Percentiles rank a stretch among this genome's conserved stretches.
phyloP scores from a whole-genome alignment of 1,140 invertebrate species.

The Dinoponera quadriceps region DNA sequence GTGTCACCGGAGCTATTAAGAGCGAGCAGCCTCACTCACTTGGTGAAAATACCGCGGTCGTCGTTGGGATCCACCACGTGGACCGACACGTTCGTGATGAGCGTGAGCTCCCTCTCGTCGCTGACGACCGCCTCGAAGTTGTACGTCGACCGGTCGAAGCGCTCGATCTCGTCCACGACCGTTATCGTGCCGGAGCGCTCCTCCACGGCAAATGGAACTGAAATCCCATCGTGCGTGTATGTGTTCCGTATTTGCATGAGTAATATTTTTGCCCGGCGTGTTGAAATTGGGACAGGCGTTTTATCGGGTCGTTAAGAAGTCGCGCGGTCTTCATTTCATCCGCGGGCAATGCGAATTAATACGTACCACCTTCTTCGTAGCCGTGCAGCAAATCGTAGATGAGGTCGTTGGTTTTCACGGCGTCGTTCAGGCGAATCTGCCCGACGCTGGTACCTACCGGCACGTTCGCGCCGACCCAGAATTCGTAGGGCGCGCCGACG shows the following conservation, averaged over 20 bases:
- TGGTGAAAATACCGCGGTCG: constrained; percentile 88
- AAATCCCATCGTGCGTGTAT: constrained; percentile 76
- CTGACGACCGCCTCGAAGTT: constrained; percentile 94
- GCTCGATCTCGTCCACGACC: constrained; percentile 91
- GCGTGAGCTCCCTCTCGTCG: constrained; percentile 88
- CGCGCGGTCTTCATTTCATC: neutral
- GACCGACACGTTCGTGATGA: constrained; percentile 93
- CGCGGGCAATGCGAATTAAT: constrained; percentile 25
- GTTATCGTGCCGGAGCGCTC: constrained; percentile 95
- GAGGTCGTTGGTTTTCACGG: constrained; percentile 88
- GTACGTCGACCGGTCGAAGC: constrained; percentile 89
- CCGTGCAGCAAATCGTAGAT: constrained; percentile 93
- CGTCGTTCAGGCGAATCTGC: constrained; percentile 91
- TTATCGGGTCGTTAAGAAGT: constrained; percentile 38
- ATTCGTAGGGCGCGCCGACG: constrained; percentile 94
- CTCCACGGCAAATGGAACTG: constrained; percentile 96
- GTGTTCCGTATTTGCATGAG: constrained; percentile 63
- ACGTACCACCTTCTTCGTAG: constrained; percentile 92
- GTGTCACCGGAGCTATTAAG: neutral
- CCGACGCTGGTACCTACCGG: constrained; percentile 94
- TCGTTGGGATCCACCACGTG: constrained; percentile 92
- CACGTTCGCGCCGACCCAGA: constrained; percentile 94
- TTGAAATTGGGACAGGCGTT: constrained; percentile 34
- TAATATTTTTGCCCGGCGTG: constrained; percentile 31
- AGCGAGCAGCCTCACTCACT: constrained; percentile 85